These are phyloP conservation scores for Meloidogyne exigua DNA, from an alignment of 1,140 invertebrate species.

Conservation along the genomic window DNA sequence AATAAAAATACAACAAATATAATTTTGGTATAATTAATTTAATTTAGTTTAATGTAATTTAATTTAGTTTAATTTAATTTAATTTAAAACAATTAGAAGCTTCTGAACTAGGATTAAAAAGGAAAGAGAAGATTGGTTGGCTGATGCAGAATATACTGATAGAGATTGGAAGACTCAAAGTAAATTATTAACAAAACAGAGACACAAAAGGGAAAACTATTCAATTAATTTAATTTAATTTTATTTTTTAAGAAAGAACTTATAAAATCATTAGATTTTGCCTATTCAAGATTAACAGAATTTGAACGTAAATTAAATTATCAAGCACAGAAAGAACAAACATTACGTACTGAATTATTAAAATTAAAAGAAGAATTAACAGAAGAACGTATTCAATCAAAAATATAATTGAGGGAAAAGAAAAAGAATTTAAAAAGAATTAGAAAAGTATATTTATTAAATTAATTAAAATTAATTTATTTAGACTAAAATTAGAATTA, in stretches of 20 bases:
- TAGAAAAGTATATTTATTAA: neutral
- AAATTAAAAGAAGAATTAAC: neutral
- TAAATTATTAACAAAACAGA: neutral
- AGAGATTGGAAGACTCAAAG: slow-evolving; percentile 20
- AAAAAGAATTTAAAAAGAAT: slow-evolving; percentile 1
- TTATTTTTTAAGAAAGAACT: slow-evolving; percentile 16
- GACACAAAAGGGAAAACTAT: slow-evolving; percentile 5
- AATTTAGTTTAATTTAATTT: no score
- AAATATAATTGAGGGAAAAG: neutral
- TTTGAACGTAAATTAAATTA: neutral
- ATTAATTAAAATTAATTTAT: neutral
- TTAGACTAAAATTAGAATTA: neutral
- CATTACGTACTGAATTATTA: neutral
- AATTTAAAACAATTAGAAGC: neutral
- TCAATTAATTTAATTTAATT: no score
- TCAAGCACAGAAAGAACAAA: neutral
- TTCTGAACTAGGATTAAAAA: slow-evolving; percentile 14
- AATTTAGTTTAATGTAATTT: no score
- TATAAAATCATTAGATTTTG: neutral
- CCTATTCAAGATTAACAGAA: neutral
- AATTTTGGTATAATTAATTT: neutral
- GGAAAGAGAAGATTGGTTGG: slow-evolving; percentile 9
- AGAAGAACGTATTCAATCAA: neutral
- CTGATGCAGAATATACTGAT: slow-evolving; percentile 8
- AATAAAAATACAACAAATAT: neutral